Evolutionary conservation across 2,113 vertebrate genomes (phyloP).

Genomic region (Siniperca knerii): DNA sequence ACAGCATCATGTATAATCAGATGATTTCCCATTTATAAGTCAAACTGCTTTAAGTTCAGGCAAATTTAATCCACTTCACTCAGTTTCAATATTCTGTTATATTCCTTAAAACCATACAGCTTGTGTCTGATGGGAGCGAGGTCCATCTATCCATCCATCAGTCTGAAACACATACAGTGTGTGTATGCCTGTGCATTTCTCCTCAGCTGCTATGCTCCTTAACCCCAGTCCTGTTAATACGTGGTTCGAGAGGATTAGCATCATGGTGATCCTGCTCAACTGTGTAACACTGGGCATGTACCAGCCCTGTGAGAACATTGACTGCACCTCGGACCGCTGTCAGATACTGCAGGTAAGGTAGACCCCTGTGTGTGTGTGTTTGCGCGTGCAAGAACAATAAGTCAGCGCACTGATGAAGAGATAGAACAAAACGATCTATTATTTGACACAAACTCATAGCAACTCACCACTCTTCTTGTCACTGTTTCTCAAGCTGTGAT

Average conservation of each 20-base stretch:
- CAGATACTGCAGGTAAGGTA: slow-evolving; percentile 94
- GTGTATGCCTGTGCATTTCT: slow-evolving; percentile 25
- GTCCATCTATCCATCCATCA: background rate
- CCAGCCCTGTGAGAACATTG: slow-evolving; percentile 98
- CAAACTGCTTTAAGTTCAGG: background rate
- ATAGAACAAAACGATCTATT: slow-evolving; percentile 29
- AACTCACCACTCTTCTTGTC: slow-evolving; percentile 18
- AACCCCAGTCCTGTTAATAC: slow-evolving; percentile 79
- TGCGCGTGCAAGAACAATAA: background rate
- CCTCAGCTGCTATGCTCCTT: slow-evolving; percentile 71
- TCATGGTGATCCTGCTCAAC: slow-evolving; percentile 98
- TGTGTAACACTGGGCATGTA: slow-evolving; percentile 99
- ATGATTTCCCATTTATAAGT: background rate
- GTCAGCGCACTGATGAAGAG: slow-evolving; percentile 2
- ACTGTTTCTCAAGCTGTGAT: slow-evolving; percentile 24
- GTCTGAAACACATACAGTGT: background rate
- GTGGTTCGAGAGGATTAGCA: slow-evolving; percentile 98
- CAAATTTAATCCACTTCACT: background rate
- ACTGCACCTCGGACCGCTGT: slow-evolving; percentile 97
- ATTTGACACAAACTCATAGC: slow-evolving; percentile 8
- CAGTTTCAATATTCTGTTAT: background rate
- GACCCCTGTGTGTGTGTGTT: background rate
- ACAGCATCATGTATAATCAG: background rate
- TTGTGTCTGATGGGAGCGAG: background rate
- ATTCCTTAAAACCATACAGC: background rate